These are phyloP conservation scores for Choloepus hoffmanni DNA, from an alignment of 2,113 vertebrate genomes.

Conservation along the genomic window DNA sequence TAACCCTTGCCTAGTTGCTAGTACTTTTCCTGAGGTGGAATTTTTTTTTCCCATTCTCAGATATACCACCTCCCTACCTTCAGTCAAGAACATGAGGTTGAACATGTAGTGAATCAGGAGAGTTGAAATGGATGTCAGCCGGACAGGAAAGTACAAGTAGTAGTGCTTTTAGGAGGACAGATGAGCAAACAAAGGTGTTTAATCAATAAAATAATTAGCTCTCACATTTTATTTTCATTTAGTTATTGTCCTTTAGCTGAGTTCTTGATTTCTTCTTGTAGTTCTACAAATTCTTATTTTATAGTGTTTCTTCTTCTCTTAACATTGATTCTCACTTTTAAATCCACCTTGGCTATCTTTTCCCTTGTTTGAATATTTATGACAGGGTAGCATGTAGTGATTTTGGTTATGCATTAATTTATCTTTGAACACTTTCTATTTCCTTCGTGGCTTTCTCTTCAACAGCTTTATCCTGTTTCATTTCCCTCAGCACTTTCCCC, in stretches of 20 bases:
- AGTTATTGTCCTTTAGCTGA: neutral
- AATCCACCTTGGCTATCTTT: slow-evolving; percentile 23
- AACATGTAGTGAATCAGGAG: neutral
- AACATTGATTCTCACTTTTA: slow-evolving; percentile 30
- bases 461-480: slow-evolving; percentile 78
- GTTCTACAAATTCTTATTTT: neutral
- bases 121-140: neutral
- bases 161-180: slow-evolving; percentile 35
- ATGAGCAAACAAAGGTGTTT: neutral
- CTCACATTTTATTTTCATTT: slow-evolving; percentile 19
- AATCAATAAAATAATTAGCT: neutral
- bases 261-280: neutral
- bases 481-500: slow-evolving; percentile 76
- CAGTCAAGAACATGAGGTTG: neutral
- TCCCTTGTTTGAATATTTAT: slow-evolving; percentile 72
- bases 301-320: neutral
- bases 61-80: neutral
- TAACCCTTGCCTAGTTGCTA: neutral
- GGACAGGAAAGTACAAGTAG: neutral
- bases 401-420: slow-evolving; percentile 71
- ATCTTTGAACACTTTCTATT: slow-evolving; percentile 75
- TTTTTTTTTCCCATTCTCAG: neutral
- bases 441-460: slow-evolving; percentile 78
- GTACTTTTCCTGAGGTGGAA: neutral
- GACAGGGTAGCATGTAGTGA: slow-evolving; percentile 51